A percentile compares a stretch with the other conserved stretches of the same genome.
Conservation (phyloP, 2,113 vertebrate genomes). For the Herpetotheres cachinnans region DNA sequence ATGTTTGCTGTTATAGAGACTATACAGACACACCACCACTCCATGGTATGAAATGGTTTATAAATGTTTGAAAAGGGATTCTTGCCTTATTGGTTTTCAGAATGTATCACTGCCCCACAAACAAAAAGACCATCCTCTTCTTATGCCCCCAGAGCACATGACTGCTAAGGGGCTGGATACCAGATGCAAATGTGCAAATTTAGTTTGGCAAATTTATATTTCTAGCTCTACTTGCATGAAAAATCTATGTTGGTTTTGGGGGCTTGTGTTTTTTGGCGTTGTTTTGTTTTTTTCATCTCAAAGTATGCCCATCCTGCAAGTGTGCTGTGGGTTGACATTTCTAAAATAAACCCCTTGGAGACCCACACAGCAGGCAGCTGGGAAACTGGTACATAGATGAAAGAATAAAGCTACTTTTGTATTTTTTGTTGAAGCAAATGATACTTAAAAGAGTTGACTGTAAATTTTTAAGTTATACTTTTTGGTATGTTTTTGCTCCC, state of each 20-base stretch:
- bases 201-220: neutral
- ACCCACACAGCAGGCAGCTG: neutral
- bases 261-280: too few species aligned
- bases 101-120: neutral
- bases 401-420: neutral
- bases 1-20: neutral
- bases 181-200: neutral
- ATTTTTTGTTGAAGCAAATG: neutral
- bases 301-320: neutral
- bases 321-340: neutral
- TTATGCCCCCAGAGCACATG: neutral
- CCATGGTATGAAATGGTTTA: neutral
- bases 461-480: neutral
- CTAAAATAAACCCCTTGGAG: neutral
- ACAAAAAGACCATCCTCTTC: neutral
- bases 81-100: neutral
- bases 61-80: neutral
- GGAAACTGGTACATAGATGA: neutral
- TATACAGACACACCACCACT: neutral
- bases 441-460: neutral
- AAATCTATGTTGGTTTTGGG: neutral
- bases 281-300: neutral
- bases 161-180: neutral
- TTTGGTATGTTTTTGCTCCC: rapidly evolving
- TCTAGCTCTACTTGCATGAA: neutral